Conservation (phyloP, 2,113 vertebrate species). For the Psephotus haematonotus region DNA sequence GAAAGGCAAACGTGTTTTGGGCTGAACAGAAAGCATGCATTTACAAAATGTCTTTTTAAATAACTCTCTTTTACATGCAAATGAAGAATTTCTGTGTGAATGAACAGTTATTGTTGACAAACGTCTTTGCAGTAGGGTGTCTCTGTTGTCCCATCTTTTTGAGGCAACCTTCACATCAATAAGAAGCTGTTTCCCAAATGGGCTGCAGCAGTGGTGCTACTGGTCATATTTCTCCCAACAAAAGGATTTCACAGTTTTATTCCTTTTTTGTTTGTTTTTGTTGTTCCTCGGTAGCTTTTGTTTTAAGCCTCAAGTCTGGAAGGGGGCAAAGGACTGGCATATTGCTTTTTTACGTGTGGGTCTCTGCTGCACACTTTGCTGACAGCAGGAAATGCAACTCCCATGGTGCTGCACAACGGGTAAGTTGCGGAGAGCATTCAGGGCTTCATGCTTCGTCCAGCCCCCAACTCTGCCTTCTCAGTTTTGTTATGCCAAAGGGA, state of each 20-base stretch:
- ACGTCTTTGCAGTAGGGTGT: neutral
- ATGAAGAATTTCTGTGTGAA: neutral
- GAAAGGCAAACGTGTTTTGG: neutral
- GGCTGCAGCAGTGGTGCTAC: neutral
- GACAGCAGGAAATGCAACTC: neutral
- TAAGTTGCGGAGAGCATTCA: neutral
- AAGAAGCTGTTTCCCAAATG: neutral
- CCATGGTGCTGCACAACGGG: neutral
- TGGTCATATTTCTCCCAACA: neutral
- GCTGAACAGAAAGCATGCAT: neutral
- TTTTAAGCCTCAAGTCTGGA: neutral
- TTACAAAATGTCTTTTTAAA: neutral
- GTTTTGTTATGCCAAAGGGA: neutral
- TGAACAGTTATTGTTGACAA: neutral
- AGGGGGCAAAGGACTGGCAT: neutral
- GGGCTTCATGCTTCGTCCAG: neutral
- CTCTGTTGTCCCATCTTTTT: neutral
- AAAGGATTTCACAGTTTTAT: neutral
- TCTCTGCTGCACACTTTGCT: neutral
- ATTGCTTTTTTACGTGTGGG: neutral
- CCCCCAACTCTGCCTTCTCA: neutral
- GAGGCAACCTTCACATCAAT: neutral
- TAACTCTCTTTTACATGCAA: constrained; percentile 7
- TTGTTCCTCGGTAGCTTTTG: neutral
- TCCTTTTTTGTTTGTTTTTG: neutral